phyloP scores from a whole-genome alignment of 37 sponge, comb jelly and placozoan species.

The Cladorhizidae sp. region DNA sequence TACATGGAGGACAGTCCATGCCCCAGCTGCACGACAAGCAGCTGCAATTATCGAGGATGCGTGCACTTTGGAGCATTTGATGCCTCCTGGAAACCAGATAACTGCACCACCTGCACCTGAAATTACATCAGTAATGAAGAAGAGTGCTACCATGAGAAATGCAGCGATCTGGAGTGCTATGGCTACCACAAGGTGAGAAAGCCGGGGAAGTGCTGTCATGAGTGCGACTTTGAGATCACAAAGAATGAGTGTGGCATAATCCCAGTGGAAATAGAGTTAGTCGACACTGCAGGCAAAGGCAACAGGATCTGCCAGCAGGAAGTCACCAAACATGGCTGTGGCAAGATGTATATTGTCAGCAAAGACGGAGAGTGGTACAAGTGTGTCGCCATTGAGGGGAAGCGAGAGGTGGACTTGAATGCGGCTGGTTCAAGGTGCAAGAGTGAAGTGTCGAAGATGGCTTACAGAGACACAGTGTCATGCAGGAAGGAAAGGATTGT shows the following conservation, averaged over 20 bases:
- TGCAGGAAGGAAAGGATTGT: not conserved
- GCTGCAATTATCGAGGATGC: constrained; percentile 33
- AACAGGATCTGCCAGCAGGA: constrained; percentile 7
- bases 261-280: not conserved
- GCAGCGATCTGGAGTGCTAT: constrained; percentile 12
- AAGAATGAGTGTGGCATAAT: constrained; percentile 13
- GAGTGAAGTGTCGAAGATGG: not conserved
- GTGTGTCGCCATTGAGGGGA: not conserved
- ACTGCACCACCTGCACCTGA: constrained; percentile 41
- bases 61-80: constrained; percentile 29
- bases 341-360: constrained; percentile 1
- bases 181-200: constrained; percentile 17
- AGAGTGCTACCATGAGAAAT: not conserved
- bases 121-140: not conserved
- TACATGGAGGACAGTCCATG: not conserved
- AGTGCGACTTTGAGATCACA: constrained; percentile 45
- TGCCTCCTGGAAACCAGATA: constrained; percentile 40
- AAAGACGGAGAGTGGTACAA: not conserved
- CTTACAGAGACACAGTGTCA: not conserved
- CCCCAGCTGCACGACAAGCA: constrained; percentile 27
- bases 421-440: not conserved
- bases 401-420: not conserved
- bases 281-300: constrained; percentile 7
- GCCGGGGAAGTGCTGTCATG: constrained; percentile 21
- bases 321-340: constrained; percentile 26